Evolutionary conservation across 2,888 invertebrate species (phyloP).

Genomic region (Dorcus parallelipipedus): DNA sequence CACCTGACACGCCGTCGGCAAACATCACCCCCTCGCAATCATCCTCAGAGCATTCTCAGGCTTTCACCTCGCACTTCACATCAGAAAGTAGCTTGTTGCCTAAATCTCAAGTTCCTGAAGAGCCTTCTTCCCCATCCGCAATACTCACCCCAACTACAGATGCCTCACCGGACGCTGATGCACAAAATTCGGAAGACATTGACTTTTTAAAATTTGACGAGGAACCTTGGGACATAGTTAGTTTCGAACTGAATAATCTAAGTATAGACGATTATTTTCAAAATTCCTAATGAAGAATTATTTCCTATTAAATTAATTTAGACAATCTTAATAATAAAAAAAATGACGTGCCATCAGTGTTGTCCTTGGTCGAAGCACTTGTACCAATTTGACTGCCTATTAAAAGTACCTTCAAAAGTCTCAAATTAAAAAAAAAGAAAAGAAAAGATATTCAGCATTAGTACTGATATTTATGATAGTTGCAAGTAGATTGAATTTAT

Average conservation of each 20-base stretch:
- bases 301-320: background rate
- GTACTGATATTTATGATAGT: constrained; percentile 19
- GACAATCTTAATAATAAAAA: constrained; percentile 22
- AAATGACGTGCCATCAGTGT: constrained; percentile 38
- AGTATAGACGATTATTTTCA: constrained; percentile 23
- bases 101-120: constrained; percentile 30
- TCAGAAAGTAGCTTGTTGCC: constrained; percentile 39
- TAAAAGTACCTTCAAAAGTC: constrained; percentile 27
- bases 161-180: constrained; percentile 39
- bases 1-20: constrained; percentile 68
- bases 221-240: constrained; percentile 45
- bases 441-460: constrained; percentile 8
- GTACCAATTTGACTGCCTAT: constrained; percentile 44
- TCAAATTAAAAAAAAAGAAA: background rate
- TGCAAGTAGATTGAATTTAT: constrained; percentile 22
- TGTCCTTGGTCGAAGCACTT: constrained; percentile 38
- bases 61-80: constrained; percentile 43
- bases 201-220: constrained; percentile 43
- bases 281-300: constrained; percentile 12
- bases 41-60: constrained; percentile 40
- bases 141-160: constrained; percentile 57
- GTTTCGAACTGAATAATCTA: constrained; percentile 41
- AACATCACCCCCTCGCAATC: constrained; percentile 54
- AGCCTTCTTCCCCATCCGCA: constrained; percentile 56
- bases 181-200: constrained; percentile 37